A percentile compares a stretch with the other conserved stretches of the same genome.
These are phyloP conservation scores for Xestia c-nigrum DNA, from an alignment of 2,888 invertebrate species.

Conservation along the genomic window DNA sequence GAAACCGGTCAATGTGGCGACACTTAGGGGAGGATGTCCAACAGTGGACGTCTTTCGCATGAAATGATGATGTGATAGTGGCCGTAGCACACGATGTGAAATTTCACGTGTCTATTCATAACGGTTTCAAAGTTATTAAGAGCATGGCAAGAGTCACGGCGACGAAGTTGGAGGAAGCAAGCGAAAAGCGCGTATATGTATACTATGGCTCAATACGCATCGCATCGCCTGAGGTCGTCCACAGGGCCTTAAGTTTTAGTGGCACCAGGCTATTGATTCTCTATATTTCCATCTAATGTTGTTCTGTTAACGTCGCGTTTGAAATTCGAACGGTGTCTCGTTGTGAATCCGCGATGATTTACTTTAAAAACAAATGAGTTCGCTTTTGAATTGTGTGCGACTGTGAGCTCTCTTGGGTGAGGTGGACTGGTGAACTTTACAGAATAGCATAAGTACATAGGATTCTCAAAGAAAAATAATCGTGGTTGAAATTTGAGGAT, in stretches of 20 bases:
- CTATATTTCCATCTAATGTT: not conserved
- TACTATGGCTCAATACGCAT: not conserved
- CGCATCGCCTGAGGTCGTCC: not conserved
- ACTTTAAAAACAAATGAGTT: constrained; percentile 19
- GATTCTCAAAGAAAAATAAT: not conserved
- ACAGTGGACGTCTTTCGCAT: too few species aligned
- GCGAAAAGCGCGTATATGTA: not conserved
- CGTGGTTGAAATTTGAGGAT: not conserved
- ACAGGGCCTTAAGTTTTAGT: not conserved
- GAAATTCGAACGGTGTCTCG: not conserved
- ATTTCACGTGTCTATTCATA: not conserved
- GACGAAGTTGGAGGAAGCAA: not conserved
- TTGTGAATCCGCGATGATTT: constrained; percentile 3
- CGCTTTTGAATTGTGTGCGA: not conserved
- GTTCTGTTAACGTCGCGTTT: not conserved
- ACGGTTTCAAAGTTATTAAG: not conserved
- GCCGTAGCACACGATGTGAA: not conserved
- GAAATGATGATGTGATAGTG: too few species aligned
- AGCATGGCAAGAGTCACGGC: too few species aligned
- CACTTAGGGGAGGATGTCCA: too few species aligned
- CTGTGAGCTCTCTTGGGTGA: constrained; percentile 3
- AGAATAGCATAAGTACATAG: not conserved
- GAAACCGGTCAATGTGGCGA: too few species aligned
- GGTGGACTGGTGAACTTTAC: not conserved
- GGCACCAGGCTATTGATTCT: constrained; percentile 5